These are phyloP conservation scores for Drosophila pandora DNA, from an alignment of 1,140 invertebrate species.

Conservation along the genomic window DNA sequence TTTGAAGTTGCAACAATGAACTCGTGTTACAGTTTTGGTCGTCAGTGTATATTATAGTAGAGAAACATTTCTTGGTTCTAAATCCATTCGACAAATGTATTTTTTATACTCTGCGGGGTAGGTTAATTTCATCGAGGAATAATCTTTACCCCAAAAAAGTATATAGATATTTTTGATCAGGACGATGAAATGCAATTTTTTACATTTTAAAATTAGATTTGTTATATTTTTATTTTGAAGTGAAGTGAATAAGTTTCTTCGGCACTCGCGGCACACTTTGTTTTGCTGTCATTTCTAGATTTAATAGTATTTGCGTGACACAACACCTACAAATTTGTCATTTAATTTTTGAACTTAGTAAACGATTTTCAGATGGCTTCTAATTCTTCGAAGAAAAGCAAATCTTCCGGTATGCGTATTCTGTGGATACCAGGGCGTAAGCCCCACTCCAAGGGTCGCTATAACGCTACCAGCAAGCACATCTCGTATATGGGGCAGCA, in stretches of 20 bases:
- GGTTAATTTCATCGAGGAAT: too few relatives aligned
- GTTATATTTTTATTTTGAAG: too few relatives aligned
- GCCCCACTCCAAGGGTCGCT: slow-evolving; percentile 70
- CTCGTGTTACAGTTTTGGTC: too few relatives aligned
- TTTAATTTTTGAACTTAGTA: slow-evolving; percentile 28
- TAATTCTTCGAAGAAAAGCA: slow-evolving; percentile 64
- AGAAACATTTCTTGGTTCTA: too few relatives aligned
- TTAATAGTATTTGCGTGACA: background rate
- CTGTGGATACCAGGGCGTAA: slow-evolving; percentile 80
- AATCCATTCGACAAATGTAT: too few relatives aligned
- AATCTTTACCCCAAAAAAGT: too few relatives aligned
- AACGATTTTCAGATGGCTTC: slow-evolving; percentile 74
- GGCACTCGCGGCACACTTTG: background rate
- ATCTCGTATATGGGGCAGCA: slow-evolving; percentile 63
- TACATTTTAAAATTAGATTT: too few relatives aligned
- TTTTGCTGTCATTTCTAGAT: background rate
- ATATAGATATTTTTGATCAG: too few relatives aligned
- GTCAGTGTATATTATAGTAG: too few relatives aligned
- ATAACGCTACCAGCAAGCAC: slow-evolving; percentile 67
- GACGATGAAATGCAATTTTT: too few relatives aligned
- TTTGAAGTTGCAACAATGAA: too few relatives aligned
- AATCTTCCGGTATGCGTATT: slow-evolving; percentile 72
- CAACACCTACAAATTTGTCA: slow-evolving; percentile 3
- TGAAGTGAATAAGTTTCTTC: background rate
- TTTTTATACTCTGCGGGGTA: too few relatives aligned